A percentile compares a stretch with the other conserved stretches of the same genome.
phyloP scores from a whole-genome alignment of 2,113 vertebrate genomes.

The Lates calcarifer region DNA sequence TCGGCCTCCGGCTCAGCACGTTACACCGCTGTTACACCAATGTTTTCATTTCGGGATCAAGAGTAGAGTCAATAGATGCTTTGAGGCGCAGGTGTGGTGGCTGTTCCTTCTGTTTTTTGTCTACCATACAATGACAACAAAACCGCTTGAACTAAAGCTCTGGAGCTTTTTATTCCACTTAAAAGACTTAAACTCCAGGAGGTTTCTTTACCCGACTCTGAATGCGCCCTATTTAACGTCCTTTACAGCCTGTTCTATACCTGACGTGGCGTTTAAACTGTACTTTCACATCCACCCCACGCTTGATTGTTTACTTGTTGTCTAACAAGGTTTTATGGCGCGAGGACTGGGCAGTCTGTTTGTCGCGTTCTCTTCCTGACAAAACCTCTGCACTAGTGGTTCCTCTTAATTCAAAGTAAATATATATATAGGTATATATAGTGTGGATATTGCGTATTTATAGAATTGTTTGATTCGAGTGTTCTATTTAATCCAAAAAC shows the following conservation, averaged over 20 bases:
- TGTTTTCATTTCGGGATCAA: slow-evolving; percentile 31
- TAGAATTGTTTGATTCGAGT: neutral
- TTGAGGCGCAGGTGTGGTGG: slow-evolving; percentile 68
- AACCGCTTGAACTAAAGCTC: slow-evolving; percentile 46
- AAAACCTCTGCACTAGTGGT: neutral
- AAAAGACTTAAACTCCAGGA: slow-evolving; percentile 67
- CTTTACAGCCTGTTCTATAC: slow-evolving; percentile 72
- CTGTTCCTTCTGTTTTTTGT: slow-evolving; percentile 37
- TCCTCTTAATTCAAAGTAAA: neutral
- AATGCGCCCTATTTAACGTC: slow-evolving; percentile 63
- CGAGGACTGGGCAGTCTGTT: slow-evolving; percentile 48
- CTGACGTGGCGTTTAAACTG: slow-evolving; percentile 73
- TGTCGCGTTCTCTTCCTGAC: slow-evolving; percentile 47
- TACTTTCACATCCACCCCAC: slow-evolving; percentile 59
- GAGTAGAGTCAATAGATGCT: slow-evolving; percentile 23
- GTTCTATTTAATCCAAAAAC: neutral
- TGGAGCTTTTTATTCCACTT: slow-evolving; percentile 42
- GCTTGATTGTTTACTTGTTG: slow-evolving; percentile 77
- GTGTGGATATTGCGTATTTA: neutral
- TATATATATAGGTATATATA: no score
- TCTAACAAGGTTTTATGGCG: slow-evolving; percentile 71
- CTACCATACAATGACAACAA: slow-evolving; percentile 66
- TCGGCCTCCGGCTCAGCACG: neutral
- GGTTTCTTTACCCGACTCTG: slow-evolving; percentile 57
- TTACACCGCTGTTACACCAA: neutral